These are phyloP conservation scores for Mactra quadrangularis DNA, from an alignment of 1,140 invertebrate species.

Conservation along the genomic window DNA sequence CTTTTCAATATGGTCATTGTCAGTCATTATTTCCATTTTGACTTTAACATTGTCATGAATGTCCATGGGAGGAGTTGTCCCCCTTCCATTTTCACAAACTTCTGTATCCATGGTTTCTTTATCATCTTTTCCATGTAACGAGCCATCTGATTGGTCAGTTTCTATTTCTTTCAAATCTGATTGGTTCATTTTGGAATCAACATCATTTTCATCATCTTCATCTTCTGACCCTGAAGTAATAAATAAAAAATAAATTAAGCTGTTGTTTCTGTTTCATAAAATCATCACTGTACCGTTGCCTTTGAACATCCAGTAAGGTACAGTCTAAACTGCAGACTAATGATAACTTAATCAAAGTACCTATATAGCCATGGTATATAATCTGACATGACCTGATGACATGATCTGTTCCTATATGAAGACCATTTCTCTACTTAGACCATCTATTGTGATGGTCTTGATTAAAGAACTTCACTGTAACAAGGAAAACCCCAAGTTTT, in stretches of 20 bases:
- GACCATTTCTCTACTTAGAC: no score
- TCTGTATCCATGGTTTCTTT: slow-evolving; percentile 44
- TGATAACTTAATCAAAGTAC: no score
- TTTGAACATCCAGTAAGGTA: no score
- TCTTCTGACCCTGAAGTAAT: slow-evolving; percentile 56
- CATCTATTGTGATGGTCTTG: no score
- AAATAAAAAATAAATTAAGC: not conserved
- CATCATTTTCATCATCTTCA: slow-evolving; percentile 54
- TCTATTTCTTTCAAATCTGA: slow-evolving; percentile 44
- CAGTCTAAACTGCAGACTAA: no score
- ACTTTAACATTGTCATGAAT: slow-evolving; percentile 4
- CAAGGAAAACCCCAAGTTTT: no score
- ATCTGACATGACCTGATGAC: no score
- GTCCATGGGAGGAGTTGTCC: slow-evolving; percentile 17
- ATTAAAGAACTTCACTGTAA: no score
- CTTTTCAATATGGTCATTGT: slow-evolving; percentile 6
- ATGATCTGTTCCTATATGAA: no score
- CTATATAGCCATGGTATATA: no score
- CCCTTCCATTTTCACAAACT: slow-evolving; percentile 18
- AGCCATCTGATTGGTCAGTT: slow-evolving; percentile 36
- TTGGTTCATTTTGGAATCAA: slow-evolving; percentile 38
- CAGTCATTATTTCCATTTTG: slow-evolving; percentile 5
- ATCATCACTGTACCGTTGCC: no score
- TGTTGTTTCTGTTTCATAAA: no score
- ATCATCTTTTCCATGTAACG: slow-evolving; percentile 41